Evolutionary conservation across 2,888 invertebrate species (phyloP).

Genomic region (Baccha elongata): DNA sequence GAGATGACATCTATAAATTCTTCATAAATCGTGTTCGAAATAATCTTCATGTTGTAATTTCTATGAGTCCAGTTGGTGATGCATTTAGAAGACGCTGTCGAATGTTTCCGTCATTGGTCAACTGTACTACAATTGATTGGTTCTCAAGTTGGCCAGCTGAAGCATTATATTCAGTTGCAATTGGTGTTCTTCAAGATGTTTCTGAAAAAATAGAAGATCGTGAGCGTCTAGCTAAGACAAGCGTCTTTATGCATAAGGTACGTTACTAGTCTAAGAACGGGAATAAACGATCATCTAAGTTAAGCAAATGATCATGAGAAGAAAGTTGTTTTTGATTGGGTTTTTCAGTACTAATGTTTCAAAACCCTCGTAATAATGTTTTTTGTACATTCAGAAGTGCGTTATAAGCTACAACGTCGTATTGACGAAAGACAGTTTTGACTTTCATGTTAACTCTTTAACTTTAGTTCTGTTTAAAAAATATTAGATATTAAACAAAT

Average conservation of each 20-base stretch:
- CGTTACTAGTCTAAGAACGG: too few relatives aligned
- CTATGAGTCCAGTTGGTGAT: conserved; percentile 96
- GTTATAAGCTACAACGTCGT: too few relatives aligned
- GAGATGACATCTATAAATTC: conserved; percentile 92
- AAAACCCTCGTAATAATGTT: too few relatives aligned
- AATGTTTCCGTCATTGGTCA: conserved; percentile 96
- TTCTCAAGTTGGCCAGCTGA: conserved; percentile 96
- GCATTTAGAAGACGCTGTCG: conserved; percentile 93
- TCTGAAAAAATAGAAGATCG: conserved; percentile 83
- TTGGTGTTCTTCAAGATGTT: conserved; percentile 86
- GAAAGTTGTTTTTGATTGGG: too few relatives aligned
- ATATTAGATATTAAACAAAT: too few relatives aligned
- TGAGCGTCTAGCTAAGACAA: conserved; percentile 85
- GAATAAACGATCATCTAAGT: too few relatives aligned
- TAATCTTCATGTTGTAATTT: conserved; percentile 92
- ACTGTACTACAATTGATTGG: conserved; percentile 98
- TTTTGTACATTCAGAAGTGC: too few relatives aligned
- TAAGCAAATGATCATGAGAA: too few relatives aligned
- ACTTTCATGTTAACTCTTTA: too few relatives aligned
- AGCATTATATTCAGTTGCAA: conserved; percentile 92
- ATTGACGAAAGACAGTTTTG: too few relatives aligned
- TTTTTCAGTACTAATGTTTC: too few relatives aligned
- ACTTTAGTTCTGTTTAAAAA: neutral
- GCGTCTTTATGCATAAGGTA: conserved; percentile 89
- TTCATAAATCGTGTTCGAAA: conserved; percentile 92